These are phyloP conservation scores for Trissolcus brochymenae DNA, from an alignment of 2,888 invertebrate genomes.

Conservation along the genomic window DNA sequence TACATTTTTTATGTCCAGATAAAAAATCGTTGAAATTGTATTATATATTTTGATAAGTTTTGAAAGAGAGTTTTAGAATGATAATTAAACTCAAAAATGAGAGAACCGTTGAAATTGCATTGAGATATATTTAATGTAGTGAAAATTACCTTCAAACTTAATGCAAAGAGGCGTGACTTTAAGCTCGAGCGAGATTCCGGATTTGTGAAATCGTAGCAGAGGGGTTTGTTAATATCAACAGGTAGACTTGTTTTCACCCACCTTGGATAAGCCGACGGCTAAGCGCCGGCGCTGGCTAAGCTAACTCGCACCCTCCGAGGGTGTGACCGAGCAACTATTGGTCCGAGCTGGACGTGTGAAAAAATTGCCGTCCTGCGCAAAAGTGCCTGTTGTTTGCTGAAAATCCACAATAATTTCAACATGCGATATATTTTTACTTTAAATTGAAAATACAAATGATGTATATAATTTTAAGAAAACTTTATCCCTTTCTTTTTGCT, in stretches of 20 bases:
- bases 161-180: constrained; percentile 68
- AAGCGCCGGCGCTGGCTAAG: constrained; percentile 76
- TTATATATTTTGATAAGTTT: too few relatives aligned
- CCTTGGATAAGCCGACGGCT: constrained; percentile 73
- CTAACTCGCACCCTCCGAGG: constrained; percentile 73
- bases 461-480: too few relatives aligned
- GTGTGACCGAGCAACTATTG: constrained; percentile 74
- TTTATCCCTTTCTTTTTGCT: too few relatives aligned
- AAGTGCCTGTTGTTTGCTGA: constrained; percentile 33
- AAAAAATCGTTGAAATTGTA: too few relatives aligned
- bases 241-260: constrained; percentile 70
- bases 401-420: neutral
- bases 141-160: too few relatives aligned
- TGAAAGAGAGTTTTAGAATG: too few relatives aligned
- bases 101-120: too few relatives aligned
- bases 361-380: constrained; percentile 70
- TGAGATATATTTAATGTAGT: too few relatives aligned
- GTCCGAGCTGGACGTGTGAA: constrained; percentile 67
- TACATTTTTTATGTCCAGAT: too few relatives aligned
- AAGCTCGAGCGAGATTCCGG: constrained; percentile 62
- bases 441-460: too few relatives aligned
- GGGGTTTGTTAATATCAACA: constrained; percentile 76
- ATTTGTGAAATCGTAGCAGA: constrained; percentile 73
- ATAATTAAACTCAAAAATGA: too few relatives aligned
- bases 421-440: too few relatives aligned